A percentile compares a stretch with the other conserved stretches of the same genome.
These are phyloP conservation scores for Euclidia mi DNA, from an alignment of 2,888 invertebrate species.

Conservation along the genomic window DNA sequence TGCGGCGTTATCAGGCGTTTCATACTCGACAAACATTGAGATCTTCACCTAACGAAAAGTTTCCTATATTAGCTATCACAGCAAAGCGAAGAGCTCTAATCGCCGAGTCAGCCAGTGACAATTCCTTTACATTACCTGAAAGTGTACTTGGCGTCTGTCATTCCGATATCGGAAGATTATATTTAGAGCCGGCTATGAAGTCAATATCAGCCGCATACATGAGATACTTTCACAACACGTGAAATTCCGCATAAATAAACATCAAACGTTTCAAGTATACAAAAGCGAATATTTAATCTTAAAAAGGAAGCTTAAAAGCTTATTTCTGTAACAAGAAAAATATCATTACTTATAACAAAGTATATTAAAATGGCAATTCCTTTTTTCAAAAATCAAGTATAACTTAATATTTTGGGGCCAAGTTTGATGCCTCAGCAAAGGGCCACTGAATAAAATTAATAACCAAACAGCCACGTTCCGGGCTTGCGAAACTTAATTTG, in stretches of 20 bases:
- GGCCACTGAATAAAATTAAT: slow-evolving; percentile 66
- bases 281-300: slow-evolving; percentile 2
- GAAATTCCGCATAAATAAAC: slow-evolving; percentile 1
- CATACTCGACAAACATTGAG: too few species aligned
- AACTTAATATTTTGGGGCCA: slow-evolving; percentile 43
- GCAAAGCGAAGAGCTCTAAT: too few species aligned
- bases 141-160: too few species aligned
- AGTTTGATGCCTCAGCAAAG: slow-evolving; percentile 48
- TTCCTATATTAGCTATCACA: too few species aligned
- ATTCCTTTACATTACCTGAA: too few species aligned
- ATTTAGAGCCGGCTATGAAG: too few species aligned
- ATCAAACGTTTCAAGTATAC: not conserved
- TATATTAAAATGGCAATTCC: slow-evolving; percentile 42
- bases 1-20: too few species aligned
- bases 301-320: slow-evolving; percentile 7
- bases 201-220: too few species aligned
- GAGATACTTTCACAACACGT: too few species aligned
- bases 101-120: too few species aligned
- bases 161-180: too few species aligned
- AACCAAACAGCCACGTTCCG: slow-evolving; percentile 60
- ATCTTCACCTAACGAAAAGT: too few species aligned
- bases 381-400: slow-evolving; percentile 41
- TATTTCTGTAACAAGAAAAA: slow-evolving; percentile 5
- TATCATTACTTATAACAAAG: slow-evolving; percentile 36
- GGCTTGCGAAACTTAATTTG: slow-evolving; percentile 63